These are phyloP conservation scores for Chionomys nivalis DNA, from an alignment of 2,113 vertebrate genomes.

Conservation along the genomic window DNA sequence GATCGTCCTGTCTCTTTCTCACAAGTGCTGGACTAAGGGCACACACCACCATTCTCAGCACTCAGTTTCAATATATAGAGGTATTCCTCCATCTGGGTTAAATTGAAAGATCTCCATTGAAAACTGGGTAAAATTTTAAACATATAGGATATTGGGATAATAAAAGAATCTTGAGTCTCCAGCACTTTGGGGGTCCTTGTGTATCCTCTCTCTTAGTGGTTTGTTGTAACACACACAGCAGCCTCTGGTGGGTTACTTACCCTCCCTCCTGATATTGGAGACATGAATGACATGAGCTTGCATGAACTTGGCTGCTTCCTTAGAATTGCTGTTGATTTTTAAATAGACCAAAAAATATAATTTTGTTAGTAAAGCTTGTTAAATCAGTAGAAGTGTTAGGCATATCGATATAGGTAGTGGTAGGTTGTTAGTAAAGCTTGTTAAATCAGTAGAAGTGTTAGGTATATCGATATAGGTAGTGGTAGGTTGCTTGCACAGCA, in stretches of 20 bases:
- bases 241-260: background rate
- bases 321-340: background rate
- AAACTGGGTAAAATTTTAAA: background rate
- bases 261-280: background rate
- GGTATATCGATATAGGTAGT: background rate
- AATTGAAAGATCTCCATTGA: background rate
- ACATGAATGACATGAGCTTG: background rate
- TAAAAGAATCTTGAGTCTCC: background rate
- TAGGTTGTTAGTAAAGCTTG: too few species aligned
- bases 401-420: background rate
- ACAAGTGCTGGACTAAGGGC: background rate
- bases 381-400: background rate
- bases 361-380: background rate
- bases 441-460: too few species aligned
- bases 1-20: background rate
- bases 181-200: background rate
- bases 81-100: background rate
- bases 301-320: background rate
- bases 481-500: background rate
- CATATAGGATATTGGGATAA: background rate
- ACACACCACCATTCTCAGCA: background rate
- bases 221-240: background rate
- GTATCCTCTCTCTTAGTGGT: background rate
- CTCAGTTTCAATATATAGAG: background rate
- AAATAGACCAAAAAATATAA: constrained; percentile 13